A percentile compares a stretch with the other conserved stretches of the same genome.
phyloP scores from a whole-genome alignment of 1,140 invertebrate genomes.

The Dysdera silvatica region DNA sequence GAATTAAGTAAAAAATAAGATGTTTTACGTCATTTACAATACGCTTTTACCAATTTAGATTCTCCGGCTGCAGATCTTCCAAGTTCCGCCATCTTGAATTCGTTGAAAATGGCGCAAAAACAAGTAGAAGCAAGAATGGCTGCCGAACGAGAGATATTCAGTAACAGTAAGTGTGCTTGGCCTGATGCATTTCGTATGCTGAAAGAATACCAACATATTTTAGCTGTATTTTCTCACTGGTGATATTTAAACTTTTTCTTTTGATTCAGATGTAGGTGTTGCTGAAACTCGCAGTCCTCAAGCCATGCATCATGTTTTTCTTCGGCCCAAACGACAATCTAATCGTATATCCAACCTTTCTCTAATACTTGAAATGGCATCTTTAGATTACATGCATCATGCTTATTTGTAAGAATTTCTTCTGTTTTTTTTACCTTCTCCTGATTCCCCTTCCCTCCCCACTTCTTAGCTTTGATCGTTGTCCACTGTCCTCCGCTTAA shows the following conservation, averaged over 20 bases:
- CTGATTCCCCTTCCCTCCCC: background rate
- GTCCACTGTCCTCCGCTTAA: too few relatives aligned
- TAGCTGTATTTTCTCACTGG: background rate
- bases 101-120: slow-evolving; percentile 12
- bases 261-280: slow-evolving; percentile 38
- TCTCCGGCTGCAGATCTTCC: slow-evolving; percentile 16
- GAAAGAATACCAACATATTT: background rate
- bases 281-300: slow-evolving; percentile 58
- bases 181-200: slow-evolving; percentile 3
- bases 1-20: background rate
- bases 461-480: too few relatives aligned
- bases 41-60: too few relatives aligned
- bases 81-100: slow-evolving; percentile 11
- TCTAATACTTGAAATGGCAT: slow-evolving; percentile 71
- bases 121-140: slow-evolving; percentile 21
- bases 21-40: background rate
- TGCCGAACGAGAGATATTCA: slow-evolving; percentile 20
- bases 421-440: background rate
- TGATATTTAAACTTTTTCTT: background rate
- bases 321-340: slow-evolving; percentile 73
- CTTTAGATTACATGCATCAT: slow-evolving; percentile 17
- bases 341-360: slow-evolving; percentile 74
- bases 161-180: slow-evolving; percentile 17
- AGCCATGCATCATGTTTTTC: slow-evolving; percentile 60
- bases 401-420: background rate